These are phyloP conservation scores for Serripes groenlandicus DNA, from an alignment of 2,888 invertebrate genomes.

Conservation along the genomic window DNA sequence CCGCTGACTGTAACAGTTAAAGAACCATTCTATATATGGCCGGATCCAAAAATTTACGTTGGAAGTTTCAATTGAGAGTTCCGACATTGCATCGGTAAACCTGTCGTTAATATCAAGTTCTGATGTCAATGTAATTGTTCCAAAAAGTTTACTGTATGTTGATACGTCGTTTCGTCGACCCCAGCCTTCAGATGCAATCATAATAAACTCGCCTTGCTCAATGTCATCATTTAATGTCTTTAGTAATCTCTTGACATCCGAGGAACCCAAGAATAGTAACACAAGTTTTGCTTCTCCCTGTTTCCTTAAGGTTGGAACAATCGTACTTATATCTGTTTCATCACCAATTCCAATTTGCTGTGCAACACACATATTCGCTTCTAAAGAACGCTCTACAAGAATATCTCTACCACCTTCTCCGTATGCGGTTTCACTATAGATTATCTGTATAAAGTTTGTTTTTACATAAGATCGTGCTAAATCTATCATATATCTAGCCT, in stretches of 20 bases:
- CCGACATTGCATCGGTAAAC: constrained; percentile 45
- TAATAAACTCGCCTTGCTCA: constrained; percentile 48
- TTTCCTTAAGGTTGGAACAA: constrained; percentile 14
- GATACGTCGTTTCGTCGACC: constrained; percentile 53
- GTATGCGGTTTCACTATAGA: constrained; percentile 65
- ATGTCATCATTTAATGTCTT: constrained; percentile 32
- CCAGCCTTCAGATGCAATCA: constrained; percentile 66
- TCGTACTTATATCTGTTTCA: not conserved
- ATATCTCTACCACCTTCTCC: constrained; percentile 65
- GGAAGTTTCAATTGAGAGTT: constrained; percentile 16
- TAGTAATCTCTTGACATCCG: constrained; percentile 30
- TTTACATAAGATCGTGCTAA: constrained; percentile 35
- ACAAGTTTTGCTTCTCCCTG: constrained; percentile 54
- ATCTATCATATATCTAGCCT: constrained; percentile 60
- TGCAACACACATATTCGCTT: constrained; percentile 60
- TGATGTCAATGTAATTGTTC: constrained; percentile 59
- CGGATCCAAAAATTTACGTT: constrained; percentile 60
- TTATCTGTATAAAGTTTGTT: constrained; percentile 65
- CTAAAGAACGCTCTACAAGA: constrained; percentile 10
- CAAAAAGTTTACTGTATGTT: constrained; percentile 35
- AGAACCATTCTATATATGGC: constrained; percentile 55
- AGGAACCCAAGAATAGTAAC: constrained; percentile 60
- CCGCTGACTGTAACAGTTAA: constrained; percentile 67
- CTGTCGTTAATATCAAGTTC: constrained; percentile 51
- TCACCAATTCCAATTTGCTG: constrained; percentile 45